These are phyloP conservation scores for Mixornis gularis DNA, from an alignment of 2,113 vertebrate species.

Conservation along the genomic window DNA sequence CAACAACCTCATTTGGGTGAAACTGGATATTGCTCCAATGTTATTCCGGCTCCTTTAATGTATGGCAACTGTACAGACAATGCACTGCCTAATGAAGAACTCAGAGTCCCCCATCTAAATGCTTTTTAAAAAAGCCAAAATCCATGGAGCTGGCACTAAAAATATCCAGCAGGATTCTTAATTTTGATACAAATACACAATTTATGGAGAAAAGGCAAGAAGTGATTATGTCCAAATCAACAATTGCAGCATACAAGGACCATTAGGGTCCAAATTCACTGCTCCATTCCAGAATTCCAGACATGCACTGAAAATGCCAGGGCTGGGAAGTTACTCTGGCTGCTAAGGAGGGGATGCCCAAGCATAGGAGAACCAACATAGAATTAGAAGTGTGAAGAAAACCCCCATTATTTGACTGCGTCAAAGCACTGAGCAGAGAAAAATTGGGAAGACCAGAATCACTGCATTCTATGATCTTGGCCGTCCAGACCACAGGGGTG, in stretches of 20 bases:
- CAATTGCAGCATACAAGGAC: background rate
- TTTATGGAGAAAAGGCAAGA: background rate
- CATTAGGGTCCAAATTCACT: background rate
- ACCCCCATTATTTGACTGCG: background rate
- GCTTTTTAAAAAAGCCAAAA: background rate
- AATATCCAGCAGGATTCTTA: background rate
- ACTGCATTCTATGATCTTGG: background rate
- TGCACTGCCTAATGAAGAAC: background rate
- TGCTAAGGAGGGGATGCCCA: background rate
- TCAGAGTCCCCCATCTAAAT: background rate
- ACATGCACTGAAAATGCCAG: background rate
- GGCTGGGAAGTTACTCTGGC: background rate
- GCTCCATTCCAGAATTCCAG: background rate
- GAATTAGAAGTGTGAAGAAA: background rate
- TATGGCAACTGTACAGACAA: background rate
- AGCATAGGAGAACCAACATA: background rate
- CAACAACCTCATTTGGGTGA: conserved; percentile 19
- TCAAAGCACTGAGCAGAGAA: background rate
- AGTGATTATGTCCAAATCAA: rapidly evolving
- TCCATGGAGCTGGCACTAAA: background rate
- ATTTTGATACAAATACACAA: background rate
- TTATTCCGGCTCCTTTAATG: background rate
- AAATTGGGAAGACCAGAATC: background rate
- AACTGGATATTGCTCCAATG: background rate
- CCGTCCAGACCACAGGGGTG: background rate